These are phyloP conservation scores for Periophthalmus magnuspinnatus DNA, from an alignment of 2,797 vertebrate species.

Conservation along the genomic window DNA sequence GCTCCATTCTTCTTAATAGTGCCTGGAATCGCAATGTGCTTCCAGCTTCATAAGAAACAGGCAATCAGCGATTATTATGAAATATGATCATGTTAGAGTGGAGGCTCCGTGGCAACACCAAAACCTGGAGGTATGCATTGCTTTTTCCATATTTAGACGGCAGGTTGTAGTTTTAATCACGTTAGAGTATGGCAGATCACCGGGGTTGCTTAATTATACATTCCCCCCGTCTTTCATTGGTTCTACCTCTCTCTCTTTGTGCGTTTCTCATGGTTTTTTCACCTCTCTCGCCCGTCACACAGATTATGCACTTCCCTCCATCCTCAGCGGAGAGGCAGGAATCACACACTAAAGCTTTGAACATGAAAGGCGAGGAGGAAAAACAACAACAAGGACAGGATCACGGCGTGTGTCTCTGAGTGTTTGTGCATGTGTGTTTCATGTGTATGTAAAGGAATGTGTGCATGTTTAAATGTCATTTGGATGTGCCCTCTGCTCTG, in stretches of 20 bases:
- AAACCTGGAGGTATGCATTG: slow-evolving; percentile 55
- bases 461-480: slow-evolving; percentile 48
- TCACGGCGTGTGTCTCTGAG: slow-evolving; percentile 51
- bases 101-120: slow-evolving; percentile 47
- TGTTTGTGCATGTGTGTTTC: slow-evolving; percentile 46
- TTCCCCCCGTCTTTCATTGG: slow-evolving; percentile 68
- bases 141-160: slow-evolving; percentile 69
- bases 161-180: slow-evolving; percentile 73
- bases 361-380: slow-evolving; percentile 75
- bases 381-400: slow-evolving; percentile 72
- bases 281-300: slow-evolving; percentile 70
- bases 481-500: slow-evolving; percentile 33
- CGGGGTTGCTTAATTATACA: slow-evolving; percentile 75
- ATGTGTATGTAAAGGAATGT: slow-evolving; percentile 28
- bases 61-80: slow-evolving; percentile 59
- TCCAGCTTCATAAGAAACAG: slow-evolving; percentile 54
- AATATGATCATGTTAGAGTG: slow-evolving; percentile 62
- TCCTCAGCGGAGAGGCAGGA: slow-evolving; percentile 62
- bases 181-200: slow-evolving; percentile 68
- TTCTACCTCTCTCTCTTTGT: slow-evolving; percentile 67
- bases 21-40: slow-evolving; percentile 25
- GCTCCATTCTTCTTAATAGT: slow-evolving; percentile 32
- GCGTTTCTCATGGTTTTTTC: slow-evolving; percentile 66
- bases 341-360: slow-evolving; percentile 74
- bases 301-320: slow-evolving; percentile 68